Conservation (phyloP, 2,888 invertebrate species). For the Anoncus sp. region DNA sequence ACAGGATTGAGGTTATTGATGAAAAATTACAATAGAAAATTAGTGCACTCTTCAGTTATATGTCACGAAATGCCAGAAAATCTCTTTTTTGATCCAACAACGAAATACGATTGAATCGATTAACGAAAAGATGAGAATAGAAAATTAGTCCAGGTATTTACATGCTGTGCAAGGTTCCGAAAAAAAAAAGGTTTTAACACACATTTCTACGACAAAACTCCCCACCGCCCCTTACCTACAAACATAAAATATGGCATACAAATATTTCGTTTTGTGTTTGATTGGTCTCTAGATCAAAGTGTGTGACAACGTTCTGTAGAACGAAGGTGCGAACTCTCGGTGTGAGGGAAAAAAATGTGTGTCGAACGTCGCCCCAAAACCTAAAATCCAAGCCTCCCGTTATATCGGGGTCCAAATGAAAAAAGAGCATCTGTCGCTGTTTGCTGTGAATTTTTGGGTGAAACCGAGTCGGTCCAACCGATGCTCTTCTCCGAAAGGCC, state of each 20-base stretch:
- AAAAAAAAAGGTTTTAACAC: constrained; percentile 15
- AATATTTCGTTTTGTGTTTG: constrained; percentile 48
- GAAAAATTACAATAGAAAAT: constrained; percentile 3
- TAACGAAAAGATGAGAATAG: constrained; percentile 29
- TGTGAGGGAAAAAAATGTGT: constrained; percentile 35
- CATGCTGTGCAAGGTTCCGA: constrained; percentile 8
- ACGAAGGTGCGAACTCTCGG: constrained; percentile 64
- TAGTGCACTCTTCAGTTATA: neutral
- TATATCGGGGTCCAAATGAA: constrained; percentile 55
- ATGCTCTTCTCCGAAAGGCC: constrained; percentile 55
- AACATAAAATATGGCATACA: constrained; percentile 32
- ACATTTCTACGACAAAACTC: constrained; percentile 11
- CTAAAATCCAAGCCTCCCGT: constrained; percentile 31
- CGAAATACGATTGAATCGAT: constrained; percentile 23
- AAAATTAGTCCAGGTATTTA: constrained; percentile 27
- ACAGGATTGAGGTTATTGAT: neutral
- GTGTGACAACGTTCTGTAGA: constrained; percentile 59
- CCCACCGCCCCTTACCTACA: constrained; percentile 7
- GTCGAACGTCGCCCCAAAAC: constrained; percentile 25
- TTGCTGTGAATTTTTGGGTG: constrained; percentile 55
- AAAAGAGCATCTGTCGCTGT: constrained; percentile 65
- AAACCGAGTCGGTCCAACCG: constrained; percentile 33
- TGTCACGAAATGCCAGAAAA: neutral
- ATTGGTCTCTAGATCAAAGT: constrained; percentile 57
- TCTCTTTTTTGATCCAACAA: neutral